phyloP scores from a whole-genome alignment of 2,797 vertebrate species.

The Pseudotriccus pelzelni region DNA sequence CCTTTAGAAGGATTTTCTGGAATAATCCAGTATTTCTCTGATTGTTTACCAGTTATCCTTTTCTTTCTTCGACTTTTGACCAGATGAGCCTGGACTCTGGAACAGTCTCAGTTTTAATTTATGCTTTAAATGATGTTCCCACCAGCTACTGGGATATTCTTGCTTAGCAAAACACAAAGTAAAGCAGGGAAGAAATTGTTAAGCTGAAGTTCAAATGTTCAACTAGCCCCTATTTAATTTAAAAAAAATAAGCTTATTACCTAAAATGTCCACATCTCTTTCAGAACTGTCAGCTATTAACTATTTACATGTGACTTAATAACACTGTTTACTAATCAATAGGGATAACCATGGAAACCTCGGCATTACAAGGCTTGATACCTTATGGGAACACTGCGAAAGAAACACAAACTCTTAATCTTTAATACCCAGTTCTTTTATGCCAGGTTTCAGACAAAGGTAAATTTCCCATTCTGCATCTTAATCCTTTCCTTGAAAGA shows the following conservation, averaged over 20 bases:
- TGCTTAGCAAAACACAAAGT: background rate
- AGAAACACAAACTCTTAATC: conserved; percentile 15
- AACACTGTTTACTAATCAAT: conserved; percentile 37
- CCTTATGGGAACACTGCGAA: background rate
- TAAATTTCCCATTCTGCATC: background rate
- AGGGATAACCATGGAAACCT: conserved; percentile 44
- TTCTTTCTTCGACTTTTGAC: background rate
- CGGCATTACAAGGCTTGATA: background rate
- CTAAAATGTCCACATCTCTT: background rate
- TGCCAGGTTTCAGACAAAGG: background rate
- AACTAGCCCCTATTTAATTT: background rate
- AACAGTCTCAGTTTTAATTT: background rate
- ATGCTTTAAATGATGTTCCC: background rate
- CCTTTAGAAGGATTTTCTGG: background rate
- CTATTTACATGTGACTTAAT: conserved; percentile 35
- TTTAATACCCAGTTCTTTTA: background rate
- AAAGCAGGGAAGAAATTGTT: background rate
- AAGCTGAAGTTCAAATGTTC: background rate
- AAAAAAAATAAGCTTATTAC: background rate
- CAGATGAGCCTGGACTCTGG: background rate
- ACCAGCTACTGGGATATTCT: background rate
- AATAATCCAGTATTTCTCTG: background rate
- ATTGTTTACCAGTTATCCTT: background rate
- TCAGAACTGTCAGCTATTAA: background rate
- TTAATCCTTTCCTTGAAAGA: background rate